phyloP scores from a whole-genome alignment of 2,113 vertebrate species.

The Opisthocomus hoazin region DNA sequence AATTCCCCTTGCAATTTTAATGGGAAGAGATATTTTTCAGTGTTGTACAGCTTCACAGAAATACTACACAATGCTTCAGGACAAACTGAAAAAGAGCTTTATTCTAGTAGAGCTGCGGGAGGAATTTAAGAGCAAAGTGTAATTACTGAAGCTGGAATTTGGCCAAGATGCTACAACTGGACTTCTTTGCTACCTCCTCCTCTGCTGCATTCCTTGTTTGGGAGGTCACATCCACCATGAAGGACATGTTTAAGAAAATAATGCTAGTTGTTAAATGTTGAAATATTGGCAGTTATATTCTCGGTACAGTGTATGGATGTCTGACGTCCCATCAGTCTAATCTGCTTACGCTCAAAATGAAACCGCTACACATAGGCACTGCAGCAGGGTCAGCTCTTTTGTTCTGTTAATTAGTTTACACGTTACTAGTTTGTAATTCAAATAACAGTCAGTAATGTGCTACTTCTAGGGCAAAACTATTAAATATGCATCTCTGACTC shows the following conservation, averaged over 20 bases:
- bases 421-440: neutral
- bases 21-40: neutral
- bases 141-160: conserved; percentile 3
- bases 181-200: neutral
- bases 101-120: neutral
- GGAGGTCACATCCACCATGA: neutral
- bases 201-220: neutral
- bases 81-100: conserved; percentile 2
- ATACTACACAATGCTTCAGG: neutral
- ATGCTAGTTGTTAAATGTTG: neutral
- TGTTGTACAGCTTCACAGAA: neutral
- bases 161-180: neutral
- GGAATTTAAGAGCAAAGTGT: neutral
- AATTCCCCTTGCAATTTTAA: neutral
- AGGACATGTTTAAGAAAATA: neutral
- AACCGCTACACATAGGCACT: neutral
- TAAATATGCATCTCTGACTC: neutral
- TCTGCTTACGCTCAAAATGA: neutral
- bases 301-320: neutral
- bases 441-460: neutral
- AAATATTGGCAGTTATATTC: neutral
- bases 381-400: neutral
- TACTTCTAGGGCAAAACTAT: neutral
- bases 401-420: neutral
- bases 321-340: neutral